phyloP scores from a whole-genome alignment of 2,797 vertebrate species.

The Gambelia wislizenii region DNA sequence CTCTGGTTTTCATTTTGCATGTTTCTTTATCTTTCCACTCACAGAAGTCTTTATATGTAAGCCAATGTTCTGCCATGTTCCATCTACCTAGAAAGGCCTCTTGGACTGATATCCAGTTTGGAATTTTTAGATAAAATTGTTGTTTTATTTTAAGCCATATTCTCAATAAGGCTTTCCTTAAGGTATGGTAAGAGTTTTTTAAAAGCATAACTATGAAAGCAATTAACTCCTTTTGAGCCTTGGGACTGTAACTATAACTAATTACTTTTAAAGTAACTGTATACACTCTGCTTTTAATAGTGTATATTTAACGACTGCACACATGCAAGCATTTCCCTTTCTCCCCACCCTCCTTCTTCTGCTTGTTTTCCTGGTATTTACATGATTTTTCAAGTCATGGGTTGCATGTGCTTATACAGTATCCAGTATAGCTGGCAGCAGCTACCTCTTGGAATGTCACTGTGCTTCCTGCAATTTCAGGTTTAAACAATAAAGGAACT shows the following conservation, averaged over 20 bases:
- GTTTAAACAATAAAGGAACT: slow-evolving; percentile 7
- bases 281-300: not conserved
- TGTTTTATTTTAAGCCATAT: too few relatives aligned
- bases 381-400: not conserved
- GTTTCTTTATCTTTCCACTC: too few relatives aligned
- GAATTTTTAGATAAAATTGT: too few relatives aligned
- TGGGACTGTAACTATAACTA: not conserved
- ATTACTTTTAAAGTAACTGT: not conserved
- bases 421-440: slow-evolving; percentile 18
- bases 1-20: too few relatives aligned
- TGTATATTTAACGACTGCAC: not conserved
- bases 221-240: not conserved
- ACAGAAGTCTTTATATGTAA: too few relatives aligned
- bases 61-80: too few relatives aligned
- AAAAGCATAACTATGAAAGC: not conserved
- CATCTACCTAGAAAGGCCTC: too few relatives aligned
- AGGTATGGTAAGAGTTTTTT: too few relatives aligned
- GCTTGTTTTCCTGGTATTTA: slow-evolving; percentile 29
- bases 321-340: not conserved
- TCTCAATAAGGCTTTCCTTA: too few relatives aligned
- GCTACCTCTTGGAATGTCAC: slow-evolving; percentile 1
- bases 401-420: slow-evolving; percentile 32
- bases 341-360: not conserved
- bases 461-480: slow-evolving; percentile 20
- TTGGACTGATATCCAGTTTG: too few relatives aligned